Percentiles rank a stretch among this genome's conserved stretches.
Conservation (phyloP, 2,113 vertebrate genomes). For the Picathartes gymnocephalus region DNA sequence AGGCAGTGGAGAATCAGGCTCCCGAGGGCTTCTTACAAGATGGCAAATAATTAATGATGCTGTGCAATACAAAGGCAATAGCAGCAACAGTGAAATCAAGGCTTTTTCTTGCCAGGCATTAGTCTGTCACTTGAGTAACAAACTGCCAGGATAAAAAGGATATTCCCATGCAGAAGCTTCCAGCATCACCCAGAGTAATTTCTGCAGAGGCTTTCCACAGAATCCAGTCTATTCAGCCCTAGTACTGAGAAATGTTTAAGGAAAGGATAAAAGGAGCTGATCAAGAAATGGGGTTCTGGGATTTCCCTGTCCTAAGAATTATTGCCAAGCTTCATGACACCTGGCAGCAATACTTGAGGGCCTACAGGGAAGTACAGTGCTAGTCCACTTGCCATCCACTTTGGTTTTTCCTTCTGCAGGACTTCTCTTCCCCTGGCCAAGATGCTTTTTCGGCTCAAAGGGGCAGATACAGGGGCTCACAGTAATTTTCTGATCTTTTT, state of each 20-base stretch:
- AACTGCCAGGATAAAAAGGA: neutral
- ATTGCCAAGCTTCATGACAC: neutral
- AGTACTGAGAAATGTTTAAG: neutral
- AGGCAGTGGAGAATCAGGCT: neutral
- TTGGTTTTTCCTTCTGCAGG: neutral
- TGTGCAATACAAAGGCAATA: neutral
- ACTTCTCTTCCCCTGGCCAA: neutral
- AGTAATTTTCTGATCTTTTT: neutral
- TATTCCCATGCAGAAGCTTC: neutral
- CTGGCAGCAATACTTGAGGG: neutral
- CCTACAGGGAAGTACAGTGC: neutral
- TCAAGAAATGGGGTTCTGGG: neutral
- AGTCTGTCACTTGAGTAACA: neutral
- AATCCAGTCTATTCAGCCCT: neutral
- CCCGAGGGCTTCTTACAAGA: neutral
- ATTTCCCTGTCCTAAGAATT: neutral
- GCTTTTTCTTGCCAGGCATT: neutral
- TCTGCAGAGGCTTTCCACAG: neutral
- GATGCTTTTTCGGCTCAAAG: neutral
- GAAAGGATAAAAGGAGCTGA: neutral
- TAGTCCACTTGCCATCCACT: neutral
- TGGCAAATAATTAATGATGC: neutral
- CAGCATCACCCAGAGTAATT: neutral
- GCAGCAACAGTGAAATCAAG: neutral
- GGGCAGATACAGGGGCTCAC: rapidly evolving